A percentile compares a stretch with the other conserved stretches of the same genome.
These are phyloP conservation scores for Neoaliturus tenellus DNA, from an alignment of 2,888 invertebrate species.

Conservation along the genomic window DNA sequence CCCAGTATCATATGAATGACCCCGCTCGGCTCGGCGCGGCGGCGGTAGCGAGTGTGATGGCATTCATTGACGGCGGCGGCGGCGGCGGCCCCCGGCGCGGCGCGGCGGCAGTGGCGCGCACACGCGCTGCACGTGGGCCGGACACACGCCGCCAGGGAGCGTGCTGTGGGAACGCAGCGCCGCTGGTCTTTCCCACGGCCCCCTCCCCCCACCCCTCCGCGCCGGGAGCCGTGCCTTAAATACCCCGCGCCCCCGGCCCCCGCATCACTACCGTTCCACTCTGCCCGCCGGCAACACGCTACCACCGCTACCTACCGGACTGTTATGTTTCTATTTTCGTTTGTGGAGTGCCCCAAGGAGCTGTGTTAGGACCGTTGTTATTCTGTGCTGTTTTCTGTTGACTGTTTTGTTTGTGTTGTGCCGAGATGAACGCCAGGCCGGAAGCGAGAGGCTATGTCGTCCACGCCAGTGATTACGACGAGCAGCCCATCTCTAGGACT, in stretches of 20 bases:
- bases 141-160: constrained; percentile 72
- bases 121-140: constrained; percentile 50
- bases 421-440: constrained; percentile 41
- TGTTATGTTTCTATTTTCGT: constrained; percentile 44
- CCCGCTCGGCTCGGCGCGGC: constrained; percentile 4
- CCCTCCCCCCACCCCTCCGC: constrained; percentile 73
- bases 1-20: too few relatives aligned
- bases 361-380: constrained; percentile 33
- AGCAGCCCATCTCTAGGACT: constrained; percentile 72
- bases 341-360: constrained; percentile 6
- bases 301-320: background rate
- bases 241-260: constrained; percentile 47
- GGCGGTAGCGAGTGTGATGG: constrained; percentile 38
- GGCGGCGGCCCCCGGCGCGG: background rate
- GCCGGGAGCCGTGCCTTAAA: constrained; percentile 71
- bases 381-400: constrained; percentile 3
- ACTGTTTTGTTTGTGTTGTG: constrained; percentile 36
- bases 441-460: constrained; percentile 46
- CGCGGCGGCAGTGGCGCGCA: constrained; percentile 14
- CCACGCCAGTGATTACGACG: constrained; percentile 64
- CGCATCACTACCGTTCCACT: constrained; percentile 20
- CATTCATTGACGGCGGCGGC: background rate
- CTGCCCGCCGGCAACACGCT: background rate
- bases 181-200: constrained; percentile 73
- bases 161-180: constrained; percentile 74